Conservation (phyloP, 2,888 invertebrate genomes). For the Cabera pusaria region DNA sequence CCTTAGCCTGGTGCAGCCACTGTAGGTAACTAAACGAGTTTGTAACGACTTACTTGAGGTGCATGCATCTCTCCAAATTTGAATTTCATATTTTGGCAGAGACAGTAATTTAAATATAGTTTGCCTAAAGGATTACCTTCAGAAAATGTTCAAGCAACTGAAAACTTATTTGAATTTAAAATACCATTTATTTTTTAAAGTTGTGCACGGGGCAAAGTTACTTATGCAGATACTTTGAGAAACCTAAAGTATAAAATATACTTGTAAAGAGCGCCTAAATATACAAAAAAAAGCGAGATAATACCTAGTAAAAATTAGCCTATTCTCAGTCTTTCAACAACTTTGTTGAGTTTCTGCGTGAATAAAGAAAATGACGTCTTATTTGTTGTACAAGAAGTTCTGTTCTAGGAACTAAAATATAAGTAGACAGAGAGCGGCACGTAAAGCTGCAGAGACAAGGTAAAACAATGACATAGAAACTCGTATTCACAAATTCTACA, state of each 20-base stretch:
- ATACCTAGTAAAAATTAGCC: too few relatives aligned
- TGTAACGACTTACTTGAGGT: constrained; percentile 58
- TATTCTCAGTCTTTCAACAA: too few relatives aligned
- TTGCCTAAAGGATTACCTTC: constrained; percentile 33
- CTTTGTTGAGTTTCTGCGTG: constrained; percentile 3
- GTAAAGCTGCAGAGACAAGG: constrained; percentile 27
- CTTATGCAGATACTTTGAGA: too few relatives aligned
- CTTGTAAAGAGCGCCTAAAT: too few relatives aligned
- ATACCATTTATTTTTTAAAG: constrained; percentile 3
- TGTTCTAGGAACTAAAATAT: constrained; percentile 14
- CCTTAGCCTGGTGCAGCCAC: constrained; percentile 35
- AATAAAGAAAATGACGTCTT: constrained; percentile 10
- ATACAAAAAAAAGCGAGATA: too few relatives aligned
- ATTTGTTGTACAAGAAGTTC: too few relatives aligned
- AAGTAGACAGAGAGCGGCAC: constrained; percentile 14
- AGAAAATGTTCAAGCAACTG: constrained; percentile 31
- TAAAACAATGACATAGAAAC: constrained; percentile 39
- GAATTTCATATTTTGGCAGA: constrained; percentile 55
- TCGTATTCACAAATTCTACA: constrained; percentile 37
- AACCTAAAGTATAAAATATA: background rate
- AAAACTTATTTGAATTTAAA: constrained; percentile 22
- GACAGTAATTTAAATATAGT: constrained; percentile 42
- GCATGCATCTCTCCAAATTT: constrained; percentile 54
- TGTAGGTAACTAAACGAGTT: constrained; percentile 56
- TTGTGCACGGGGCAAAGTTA: background rate